A percentile compares a stretch with the other conserved stretches of the same genome.
Conservation (phyloP, 2,797 vertebrate genomes). For the Enteromius treurensis region DNA sequence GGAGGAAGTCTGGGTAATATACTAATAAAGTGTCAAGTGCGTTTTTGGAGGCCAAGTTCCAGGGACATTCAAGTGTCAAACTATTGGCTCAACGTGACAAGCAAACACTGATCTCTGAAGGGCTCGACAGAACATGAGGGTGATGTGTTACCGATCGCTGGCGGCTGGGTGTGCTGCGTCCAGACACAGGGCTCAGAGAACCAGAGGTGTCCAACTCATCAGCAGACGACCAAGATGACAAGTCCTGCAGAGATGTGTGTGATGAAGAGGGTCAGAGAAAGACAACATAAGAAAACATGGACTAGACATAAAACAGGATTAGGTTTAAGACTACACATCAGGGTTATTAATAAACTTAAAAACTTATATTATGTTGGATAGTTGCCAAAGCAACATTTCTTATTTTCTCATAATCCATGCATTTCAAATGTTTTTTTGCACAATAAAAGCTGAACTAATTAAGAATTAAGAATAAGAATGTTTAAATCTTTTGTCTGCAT, state of each 20-base stretch:
- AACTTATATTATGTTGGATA: no score
- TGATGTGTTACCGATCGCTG: constrained; percentile 88
- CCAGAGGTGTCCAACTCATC: constrained; percentile 96
- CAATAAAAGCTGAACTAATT: no score
- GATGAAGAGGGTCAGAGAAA: background rate
- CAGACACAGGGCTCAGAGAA: constrained; percentile 92
- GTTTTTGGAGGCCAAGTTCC: constrained; percentile 69
- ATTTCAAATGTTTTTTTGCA: no score
- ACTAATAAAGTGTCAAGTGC: constrained; percentile 66
- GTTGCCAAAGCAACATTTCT: no score
- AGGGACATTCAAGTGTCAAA: constrained; percentile 62
- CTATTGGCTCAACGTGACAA: constrained; percentile 56
- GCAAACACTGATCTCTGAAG: constrained; percentile 58
- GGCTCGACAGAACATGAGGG: constrained; percentile 35
- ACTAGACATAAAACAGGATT: background rate
- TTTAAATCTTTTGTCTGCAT: background rate
- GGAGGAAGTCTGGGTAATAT: constrained; percentile 62
- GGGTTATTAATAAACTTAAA: background rate
- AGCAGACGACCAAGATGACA: constrained; percentile 96
- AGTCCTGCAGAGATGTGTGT: constrained; percentile 78
- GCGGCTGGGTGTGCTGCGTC: constrained; percentile 84
- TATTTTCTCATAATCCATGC: no score
- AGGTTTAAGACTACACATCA: background rate
- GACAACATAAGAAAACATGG: constrained; percentile 17
- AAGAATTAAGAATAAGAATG: no score